Conservation (phyloP, 2,113 vertebrate genomes). For the Sinocyclocheilus maitianheensis region DNA sequence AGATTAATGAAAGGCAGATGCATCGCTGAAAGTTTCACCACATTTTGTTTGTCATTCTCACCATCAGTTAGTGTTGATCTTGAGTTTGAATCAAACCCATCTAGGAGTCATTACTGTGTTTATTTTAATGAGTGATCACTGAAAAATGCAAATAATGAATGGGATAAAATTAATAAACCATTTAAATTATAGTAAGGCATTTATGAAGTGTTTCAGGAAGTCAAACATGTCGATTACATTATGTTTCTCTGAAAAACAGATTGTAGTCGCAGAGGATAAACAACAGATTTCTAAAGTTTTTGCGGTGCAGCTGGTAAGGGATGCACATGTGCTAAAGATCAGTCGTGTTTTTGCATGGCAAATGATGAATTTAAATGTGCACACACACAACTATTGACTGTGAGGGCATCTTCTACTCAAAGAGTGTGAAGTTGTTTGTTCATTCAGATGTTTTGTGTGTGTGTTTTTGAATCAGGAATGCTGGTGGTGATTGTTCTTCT, state of each 20-base stretch:
- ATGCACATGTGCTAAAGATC: background rate
- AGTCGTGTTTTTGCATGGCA: background rate
- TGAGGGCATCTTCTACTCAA: background rate
- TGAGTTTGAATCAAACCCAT: background rate
- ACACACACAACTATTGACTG: background rate
- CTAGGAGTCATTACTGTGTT: constrained; percentile 27
- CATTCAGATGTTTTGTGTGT: constrained; percentile 34
- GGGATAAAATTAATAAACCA: background rate
- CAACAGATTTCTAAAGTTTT: background rate
- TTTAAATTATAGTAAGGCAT: background rate
- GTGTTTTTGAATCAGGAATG: constrained; percentile 72
- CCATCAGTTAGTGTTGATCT: background rate
- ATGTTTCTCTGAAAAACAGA: no score
- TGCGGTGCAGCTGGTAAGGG: background rate
- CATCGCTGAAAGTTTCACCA: constrained; percentile 26
- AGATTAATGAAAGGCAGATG: constrained; percentile 47
- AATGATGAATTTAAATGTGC: background rate
- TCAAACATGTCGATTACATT: background rate
- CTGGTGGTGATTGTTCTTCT: constrained; percentile 81
- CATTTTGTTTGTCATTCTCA: constrained; percentile 24
- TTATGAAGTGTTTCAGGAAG: background rate
- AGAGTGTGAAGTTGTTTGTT: background rate
- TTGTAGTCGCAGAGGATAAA: background rate
- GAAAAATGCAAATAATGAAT: constrained; percentile 14
- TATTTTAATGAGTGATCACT: constrained; percentile 17